Base-by-base conservation (phyloP, 2,888 invertebrate species). In the Drosophila mercatorum region DNA sequence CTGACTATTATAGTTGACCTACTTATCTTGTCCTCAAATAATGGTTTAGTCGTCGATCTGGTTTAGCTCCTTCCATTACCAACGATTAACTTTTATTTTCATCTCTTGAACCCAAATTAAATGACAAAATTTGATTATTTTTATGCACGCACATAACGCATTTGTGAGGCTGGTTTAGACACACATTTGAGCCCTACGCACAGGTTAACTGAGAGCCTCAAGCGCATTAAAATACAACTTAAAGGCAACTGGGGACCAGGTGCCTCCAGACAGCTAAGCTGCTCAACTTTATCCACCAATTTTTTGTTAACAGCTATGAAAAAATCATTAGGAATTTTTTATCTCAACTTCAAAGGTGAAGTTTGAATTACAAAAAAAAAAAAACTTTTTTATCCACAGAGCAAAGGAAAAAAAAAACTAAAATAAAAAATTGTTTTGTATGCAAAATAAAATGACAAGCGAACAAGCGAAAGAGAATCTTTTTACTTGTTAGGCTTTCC, bases 271-370 rank as follows among this genome's bases (percentile, higher is more conserved):
- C 59, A 44, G 60, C 28, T 52, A 72, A 72, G 58, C 63, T 49
- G 67, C 47, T 51, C 62, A 85, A 82, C 68, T 85, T 84, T 80
- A 76, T 34, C 57, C 60, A 73, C 53, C 74, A 82, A 84, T 87
- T 87, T 84, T 87, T 84, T 85, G 22, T 88, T 84, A 88, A 84
- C 77, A 88, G 84, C 75, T 71, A 85, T 88, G 75, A 85, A 88
- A 85, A 83, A 83, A 80, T 88, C 88, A 85, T 85, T 88, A 88
- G 68, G 65, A 71, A 72, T 80, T 85, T 88, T 72, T 71, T 68
- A 76, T 61, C 69, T 64, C 66, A 78, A 76, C 83, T 85, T 88
- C 81, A 88, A 85, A 83, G 86, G 74, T 81, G 62, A 72, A 85
- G 77, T 79, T 85, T 65, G 55, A 80, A 77, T 86, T 12, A 38